Percentiles rank a stretch among this genome's conserved stretches.
Evolutionary conservation across 2,888 invertebrate species (phyloP).

Genomic region (Acleris holmiana): DNA sequence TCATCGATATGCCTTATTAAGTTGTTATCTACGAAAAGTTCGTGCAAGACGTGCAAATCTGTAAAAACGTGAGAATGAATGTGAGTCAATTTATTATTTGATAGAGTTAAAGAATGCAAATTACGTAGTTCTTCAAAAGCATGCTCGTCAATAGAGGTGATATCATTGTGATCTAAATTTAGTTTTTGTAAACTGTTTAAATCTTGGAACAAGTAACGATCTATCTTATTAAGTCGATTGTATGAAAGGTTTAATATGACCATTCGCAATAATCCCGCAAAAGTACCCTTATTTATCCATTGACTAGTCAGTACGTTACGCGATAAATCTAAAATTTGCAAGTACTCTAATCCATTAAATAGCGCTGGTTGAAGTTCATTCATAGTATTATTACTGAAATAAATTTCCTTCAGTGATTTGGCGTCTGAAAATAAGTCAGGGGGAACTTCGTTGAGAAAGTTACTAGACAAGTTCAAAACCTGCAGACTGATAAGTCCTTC

Average conservation of each 20-base stretch:
- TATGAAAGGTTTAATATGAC: slow-evolving; percentile 89
- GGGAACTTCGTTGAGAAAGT: slow-evolving; percentile 89
- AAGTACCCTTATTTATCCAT: slow-evolving; percentile 90
- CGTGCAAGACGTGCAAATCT: slow-evolving; percentile 89
- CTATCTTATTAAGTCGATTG: slow-evolving; percentile 88
- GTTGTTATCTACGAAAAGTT: slow-evolving; percentile 90
- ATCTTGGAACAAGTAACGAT: slow-evolving; percentile 88
- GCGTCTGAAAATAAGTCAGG: slow-evolving; percentile 89
- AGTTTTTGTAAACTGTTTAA: slow-evolving; percentile 90
- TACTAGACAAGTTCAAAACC: slow-evolving; percentile 91
- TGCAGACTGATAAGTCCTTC: slow-evolving; percentile 87
- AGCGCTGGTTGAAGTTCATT: slow-evolving; percentile 89
- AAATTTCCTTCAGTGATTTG: slow-evolving; percentile 87
- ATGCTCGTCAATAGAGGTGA: slow-evolving; percentile 87
- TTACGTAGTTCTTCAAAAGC: slow-evolving; percentile 90
- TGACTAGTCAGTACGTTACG: slow-evolving; percentile 89
- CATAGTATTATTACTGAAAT: slow-evolving; percentile 90
- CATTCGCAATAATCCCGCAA: slow-evolving; percentile 88
- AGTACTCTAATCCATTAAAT: slow-evolving; percentile 88
- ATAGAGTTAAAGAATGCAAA: slow-evolving; percentile 89
- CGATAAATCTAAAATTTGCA: slow-evolving; percentile 89
- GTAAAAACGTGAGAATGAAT: slow-evolving; percentile 88
- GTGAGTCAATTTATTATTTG: slow-evolving; percentile 87
- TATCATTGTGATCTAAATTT: slow-evolving; percentile 89
- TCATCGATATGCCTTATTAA: slow-evolving; percentile 87